Evolutionary conservation across 2,888 invertebrate species (phyloP), one percentile per base, ranked within the genome.

Genomic region (Boloria selene): DNA sequence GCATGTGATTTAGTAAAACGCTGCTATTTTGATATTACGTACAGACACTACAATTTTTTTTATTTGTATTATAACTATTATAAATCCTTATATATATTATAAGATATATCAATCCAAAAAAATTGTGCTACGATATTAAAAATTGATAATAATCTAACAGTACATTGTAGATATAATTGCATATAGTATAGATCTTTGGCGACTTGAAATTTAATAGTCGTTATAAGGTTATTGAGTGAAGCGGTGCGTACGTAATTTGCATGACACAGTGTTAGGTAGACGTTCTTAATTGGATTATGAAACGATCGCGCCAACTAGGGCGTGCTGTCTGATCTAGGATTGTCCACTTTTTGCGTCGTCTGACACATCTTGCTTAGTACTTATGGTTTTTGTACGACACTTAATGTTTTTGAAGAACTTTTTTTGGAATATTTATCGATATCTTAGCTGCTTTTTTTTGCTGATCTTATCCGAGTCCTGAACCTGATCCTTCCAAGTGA

Each of bases 211-310:
- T 47, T 58, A 68, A 59, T 61, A 54, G 54, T 47, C 13, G 64
- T 64, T 67, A 67, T 64, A 52, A 65, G 60, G 62, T 61, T 64
- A 61, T 61, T 55, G 51, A 58, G 65, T 63, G 63, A 58, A 56
- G 53, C 58, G 64, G 64, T 63, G 63, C 65, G 61, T 45, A 51
- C 47, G 55, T 67, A 68, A 67, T 71, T 68, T 68, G 64, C 64
- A 71, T 61, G 74, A 77, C 80, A 79, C 64, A 61, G 61, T 62
- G 59, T 62, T 67, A 52, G 75, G 77, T 67, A 65, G 65, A 61
- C 64, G 66, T 51, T 65, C 49, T 65, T 86, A 83, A 87, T 87
- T 84, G 86, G 87, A 87, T 88, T 87, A 87, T 75, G 79, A 81
- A 85, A 84, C 80, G 70, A 75, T 79, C 74, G 68, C 71, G 75